These are phyloP conservation scores for Brachyhypopomus gauderio DNA, from an alignment of 2,113 vertebrate genomes.

Conservation along the genomic window DNA sequence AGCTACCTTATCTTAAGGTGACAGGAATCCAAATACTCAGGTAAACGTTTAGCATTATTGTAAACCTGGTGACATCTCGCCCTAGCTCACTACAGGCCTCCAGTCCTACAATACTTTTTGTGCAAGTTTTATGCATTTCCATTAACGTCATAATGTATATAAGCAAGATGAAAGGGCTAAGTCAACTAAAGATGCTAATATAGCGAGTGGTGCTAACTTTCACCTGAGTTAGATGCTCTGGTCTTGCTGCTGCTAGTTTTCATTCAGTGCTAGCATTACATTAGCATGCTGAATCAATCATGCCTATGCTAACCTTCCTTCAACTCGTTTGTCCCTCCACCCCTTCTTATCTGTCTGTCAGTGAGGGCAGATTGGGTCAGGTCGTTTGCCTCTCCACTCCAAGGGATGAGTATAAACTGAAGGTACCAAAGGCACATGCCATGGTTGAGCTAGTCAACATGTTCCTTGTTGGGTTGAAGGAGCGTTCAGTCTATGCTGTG, in stretches of 20 bases:
- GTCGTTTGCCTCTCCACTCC: slow-evolving; percentile 78
- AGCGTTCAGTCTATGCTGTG: slow-evolving; percentile 81
- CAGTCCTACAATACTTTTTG: no score
- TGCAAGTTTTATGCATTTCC: no score
- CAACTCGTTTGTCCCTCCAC: neutral
- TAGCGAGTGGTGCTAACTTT: no score
- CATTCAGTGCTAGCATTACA: neutral
- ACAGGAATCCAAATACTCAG: slow-evolving; percentile 74
- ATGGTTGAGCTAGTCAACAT: slow-evolving; percentile 78
- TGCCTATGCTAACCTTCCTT: neutral
- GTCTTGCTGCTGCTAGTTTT: neutral
- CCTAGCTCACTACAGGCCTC: no score
- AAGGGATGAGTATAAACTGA: slow-evolving; percentile 81
- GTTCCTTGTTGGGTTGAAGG: slow-evolving; percentile 84
- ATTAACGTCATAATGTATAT: no score
- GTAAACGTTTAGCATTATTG: slow-evolving; percentile 56
- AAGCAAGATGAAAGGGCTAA: no score
- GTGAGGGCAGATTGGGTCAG: slow-evolving; percentile 71
- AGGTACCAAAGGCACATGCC: slow-evolving; percentile 67
- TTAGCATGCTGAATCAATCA: neutral
- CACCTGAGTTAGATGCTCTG: no score
- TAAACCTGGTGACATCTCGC: no score
- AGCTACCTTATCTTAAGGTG: slow-evolving; percentile 84
- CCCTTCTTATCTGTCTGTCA: slow-evolving; percentile 47
- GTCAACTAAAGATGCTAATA: no score